These are phyloP conservation scores for Jaculus jaculus DNA, from an alignment of 2,113 vertebrate genomes.

Conservation along the genomic window DNA sequence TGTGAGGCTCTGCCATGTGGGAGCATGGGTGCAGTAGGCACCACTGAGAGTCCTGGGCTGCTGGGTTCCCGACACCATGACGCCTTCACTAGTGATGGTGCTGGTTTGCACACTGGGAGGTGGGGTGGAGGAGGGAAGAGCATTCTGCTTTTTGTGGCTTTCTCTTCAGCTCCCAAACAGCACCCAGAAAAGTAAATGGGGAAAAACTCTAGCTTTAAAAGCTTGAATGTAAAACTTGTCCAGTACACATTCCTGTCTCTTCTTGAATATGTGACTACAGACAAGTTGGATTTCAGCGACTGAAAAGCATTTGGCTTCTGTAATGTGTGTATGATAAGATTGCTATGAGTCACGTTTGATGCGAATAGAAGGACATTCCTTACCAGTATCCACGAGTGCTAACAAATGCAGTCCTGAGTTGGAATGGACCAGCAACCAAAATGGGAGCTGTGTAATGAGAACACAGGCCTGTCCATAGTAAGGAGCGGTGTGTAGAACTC, in stretches of 20 bases:
- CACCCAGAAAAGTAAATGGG: neutral
- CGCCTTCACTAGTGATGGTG: neutral
- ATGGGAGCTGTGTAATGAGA: neutral
- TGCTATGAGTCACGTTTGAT: neutral
- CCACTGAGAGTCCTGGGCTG: neutral
- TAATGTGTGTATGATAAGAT: no score
- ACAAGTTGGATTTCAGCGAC: neutral
- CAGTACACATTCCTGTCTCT: neutral
- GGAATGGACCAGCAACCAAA: neutral
- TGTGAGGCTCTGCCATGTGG: no score
- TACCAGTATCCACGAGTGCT: neutral
- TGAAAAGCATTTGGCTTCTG: neutral
- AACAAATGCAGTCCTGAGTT: neutral
- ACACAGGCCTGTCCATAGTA: neutral
- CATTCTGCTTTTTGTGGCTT: neutral
- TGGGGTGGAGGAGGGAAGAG: accelerated
- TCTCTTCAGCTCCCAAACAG: neutral
- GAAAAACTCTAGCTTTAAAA: neutral
- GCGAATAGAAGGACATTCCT: accelerated
- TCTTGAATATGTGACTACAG: accelerated
- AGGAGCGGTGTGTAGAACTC: neutral
- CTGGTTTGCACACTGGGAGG: neutral
- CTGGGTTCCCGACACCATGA: no score
- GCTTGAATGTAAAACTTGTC: neutral
- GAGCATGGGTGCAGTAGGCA: neutral